Evolutionary conservation across 1,140 invertebrate species (phyloP), one percentile per base, ranked within the genome.

Genomic region (Dreissena polymorpha): DNA sequence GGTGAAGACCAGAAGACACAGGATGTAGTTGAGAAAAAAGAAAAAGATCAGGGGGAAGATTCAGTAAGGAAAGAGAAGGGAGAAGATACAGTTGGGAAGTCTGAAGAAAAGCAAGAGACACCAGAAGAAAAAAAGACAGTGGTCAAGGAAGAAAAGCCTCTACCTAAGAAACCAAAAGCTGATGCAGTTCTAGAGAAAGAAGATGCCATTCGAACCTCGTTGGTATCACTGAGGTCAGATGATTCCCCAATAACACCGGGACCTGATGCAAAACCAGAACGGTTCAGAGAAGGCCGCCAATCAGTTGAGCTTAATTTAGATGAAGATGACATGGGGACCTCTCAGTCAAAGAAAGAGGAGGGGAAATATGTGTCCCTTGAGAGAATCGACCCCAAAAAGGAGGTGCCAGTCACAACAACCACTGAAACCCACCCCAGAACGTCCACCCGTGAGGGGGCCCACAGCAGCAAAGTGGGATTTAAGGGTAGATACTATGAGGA

Each of bases 311-410:
- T 39, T 5, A 8, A 39, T 5, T 2, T 5, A 2, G 39, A 39
- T 8, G 39, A 5, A 5, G 39, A 39, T 39, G 39, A 39, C 39
- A 39, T 39, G 39, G 79, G 79, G n/a, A 13, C 14, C 16, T 73
- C 79, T 51, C 60, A 65, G 65, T 49, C 70, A 14, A 82, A 82
- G 71, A 60, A 73, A 53, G 79, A 82, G 10, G 57, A 55, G 12
- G 79, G 79, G 25, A 82, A 82, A 25, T 82, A 72, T 68, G 71
- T 82, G 18, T 74, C 79, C n/a, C 14, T 82, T n/a, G 79, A 82
- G 25, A 82, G 39, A 72, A 82, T 55, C n/a, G 69, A 82, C 23
- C 49, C 71, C 55, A 23, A 77, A 27, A 55, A n/a, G 39, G 65
- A 60, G 63, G 10, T 68, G 23, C n/a, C 16, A 23, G 16, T 29